phyloP scores from a whole-genome alignment of 53 echinoderm and acorn worm species.

The Patiria pectinifera region DNA sequence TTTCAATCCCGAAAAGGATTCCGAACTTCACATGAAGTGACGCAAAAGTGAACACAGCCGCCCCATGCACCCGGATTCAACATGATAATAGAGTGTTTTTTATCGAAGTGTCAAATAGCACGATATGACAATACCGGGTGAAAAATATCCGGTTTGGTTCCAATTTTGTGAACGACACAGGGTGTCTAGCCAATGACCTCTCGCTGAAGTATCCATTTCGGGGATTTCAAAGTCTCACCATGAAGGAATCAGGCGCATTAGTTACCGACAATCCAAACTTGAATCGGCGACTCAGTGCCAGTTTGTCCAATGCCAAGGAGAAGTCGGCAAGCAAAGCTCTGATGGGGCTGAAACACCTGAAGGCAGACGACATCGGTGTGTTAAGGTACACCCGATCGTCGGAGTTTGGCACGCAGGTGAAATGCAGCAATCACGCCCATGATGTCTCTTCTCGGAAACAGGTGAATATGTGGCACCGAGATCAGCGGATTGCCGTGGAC shows the following conservation, averaged over 20 bases:
- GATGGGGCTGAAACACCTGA: slow-evolving; percentile 64
- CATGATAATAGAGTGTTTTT: neutral
- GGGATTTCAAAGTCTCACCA: slow-evolving; percentile 12
- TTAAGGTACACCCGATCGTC: slow-evolving; percentile 75
- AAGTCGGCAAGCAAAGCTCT: slow-evolving; percentile 58
- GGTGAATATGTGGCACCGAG: slow-evolving; percentile 85
- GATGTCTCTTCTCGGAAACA: slow-evolving; percentile 71
- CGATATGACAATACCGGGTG: neutral
- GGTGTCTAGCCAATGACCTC: slow-evolving; percentile 39
- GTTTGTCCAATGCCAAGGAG: slow-evolving; percentile 43
- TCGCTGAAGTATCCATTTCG: slow-evolving; percentile 6
- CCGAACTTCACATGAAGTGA: neutral
- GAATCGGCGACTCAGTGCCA: neutral
- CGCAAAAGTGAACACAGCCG: neutral
- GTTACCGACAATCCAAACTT: neutral
- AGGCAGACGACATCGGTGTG: slow-evolving; percentile 79
- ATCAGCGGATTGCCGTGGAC: slow-evolving; percentile 80
- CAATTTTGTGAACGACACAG: slow-evolving; percentile 20
- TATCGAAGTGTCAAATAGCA: slow-evolving; percentile 29
- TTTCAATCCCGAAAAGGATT: neutral
- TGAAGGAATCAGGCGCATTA: slow-evolving; percentile 9
- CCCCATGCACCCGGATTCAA: slow-evolving; percentile 26
- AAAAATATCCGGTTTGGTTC: slow-evolving; percentile 42
- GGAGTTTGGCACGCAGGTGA: slow-evolving; percentile 79
- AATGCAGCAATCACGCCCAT: slow-evolving; percentile 85